phyloP scores from a whole-genome alignment of 2,113 vertebrate genomes.

The Anguilla japonica region DNA sequence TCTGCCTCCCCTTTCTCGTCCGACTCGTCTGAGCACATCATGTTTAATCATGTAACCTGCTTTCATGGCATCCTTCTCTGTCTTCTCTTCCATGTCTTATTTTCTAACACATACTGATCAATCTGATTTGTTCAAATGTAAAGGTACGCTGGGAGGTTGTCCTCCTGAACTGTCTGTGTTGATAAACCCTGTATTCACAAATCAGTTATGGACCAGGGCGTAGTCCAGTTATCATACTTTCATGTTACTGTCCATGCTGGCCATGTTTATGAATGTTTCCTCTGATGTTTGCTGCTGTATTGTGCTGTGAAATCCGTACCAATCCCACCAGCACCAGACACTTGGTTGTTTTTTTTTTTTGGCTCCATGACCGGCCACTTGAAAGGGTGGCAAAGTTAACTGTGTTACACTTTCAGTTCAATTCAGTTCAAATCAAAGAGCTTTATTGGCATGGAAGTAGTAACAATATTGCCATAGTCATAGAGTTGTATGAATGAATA shows the following conservation, averaged over 20 bases:
- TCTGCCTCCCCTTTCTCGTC: neutral
- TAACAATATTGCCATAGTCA: no score
- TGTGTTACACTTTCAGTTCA: neutral
- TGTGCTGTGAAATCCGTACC: neutral
- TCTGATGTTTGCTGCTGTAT: neutral
- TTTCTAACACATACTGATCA: neutral
- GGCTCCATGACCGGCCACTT: neutral
- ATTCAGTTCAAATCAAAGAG: no score
- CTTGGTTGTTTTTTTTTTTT: neutral
- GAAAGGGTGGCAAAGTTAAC: neutral
- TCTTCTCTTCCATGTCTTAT: neutral
- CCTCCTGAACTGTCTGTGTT: neutral
- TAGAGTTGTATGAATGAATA: no score
- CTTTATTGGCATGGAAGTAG: no score
- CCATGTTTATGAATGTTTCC: slow-evolving; percentile 10
- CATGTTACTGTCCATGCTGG: neutral
- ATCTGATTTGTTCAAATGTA: neutral
- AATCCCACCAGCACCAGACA: no score
- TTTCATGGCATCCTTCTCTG: neutral
- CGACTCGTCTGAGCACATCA: neutral
- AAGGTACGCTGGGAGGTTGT: neutral
- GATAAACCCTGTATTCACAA: neutral
- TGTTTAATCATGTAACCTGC: neutral
- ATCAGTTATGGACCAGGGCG: neutral
- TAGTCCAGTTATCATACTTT: neutral